Evolutionary conservation across 2,888 invertebrate species (phyloP), one percentile per base, ranked within the genome.

Genomic region (Osedax fenrisi): DNA sequence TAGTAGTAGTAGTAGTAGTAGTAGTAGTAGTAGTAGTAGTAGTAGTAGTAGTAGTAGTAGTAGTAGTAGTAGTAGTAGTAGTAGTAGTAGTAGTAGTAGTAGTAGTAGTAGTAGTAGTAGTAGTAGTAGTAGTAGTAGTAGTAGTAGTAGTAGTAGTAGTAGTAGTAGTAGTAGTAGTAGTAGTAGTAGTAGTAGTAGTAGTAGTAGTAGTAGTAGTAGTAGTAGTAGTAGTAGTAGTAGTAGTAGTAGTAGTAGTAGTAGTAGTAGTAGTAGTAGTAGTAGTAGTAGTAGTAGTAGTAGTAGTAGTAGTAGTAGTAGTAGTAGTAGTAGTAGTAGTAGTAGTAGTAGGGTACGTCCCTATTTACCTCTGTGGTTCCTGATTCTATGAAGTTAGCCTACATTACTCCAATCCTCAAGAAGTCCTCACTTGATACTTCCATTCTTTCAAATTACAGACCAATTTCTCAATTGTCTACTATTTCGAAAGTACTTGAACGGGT

Each of bases 241-340:
- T 61, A 61, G 61, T 61, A 61, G 2, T 61, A 61, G 61, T n/a
- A 61, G 1, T 61, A 10, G 61, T 10, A 61, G 1, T 61, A 61
- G 61, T 5, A 61, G 61, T 61, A 61, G 61, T 13, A 2, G 5
- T 61, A 2, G 61, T 13, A 3, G 61, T 61, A 61, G 2, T 61
- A 61, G 61, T 61, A 61, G 61, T 61, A 61, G 2, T 61, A 61
- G 61, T 61, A 61, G 61, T 61, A 61, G 2, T 61, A 61, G 61
- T 1, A 61, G 61, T 61, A 61, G 61, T 61, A 61, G 56, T 56
- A 56, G 56, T 56, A 56, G 56, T 56, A 56, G 0, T 61, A 61
- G 1, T 61, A 61, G 61, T 61, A 61, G 61, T 1, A 61, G 61
- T 61, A 61, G 61, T 61, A 61, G 61, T 61, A 61, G 2, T 61